phyloP scores from a whole-genome alignment of 2,888 invertebrate species.

The Clanis bilineata region DNA sequence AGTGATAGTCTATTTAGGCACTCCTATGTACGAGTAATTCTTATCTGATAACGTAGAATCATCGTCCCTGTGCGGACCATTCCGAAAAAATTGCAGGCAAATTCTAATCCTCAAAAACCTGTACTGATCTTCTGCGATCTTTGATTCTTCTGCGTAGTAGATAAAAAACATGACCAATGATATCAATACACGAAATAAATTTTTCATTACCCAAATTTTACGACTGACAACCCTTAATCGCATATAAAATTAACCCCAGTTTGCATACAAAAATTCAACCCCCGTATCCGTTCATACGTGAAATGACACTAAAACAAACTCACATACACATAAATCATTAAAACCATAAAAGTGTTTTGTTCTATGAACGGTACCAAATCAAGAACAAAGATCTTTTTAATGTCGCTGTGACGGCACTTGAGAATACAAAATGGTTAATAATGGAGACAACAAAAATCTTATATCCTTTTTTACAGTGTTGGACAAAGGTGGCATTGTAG shows the following conservation, averaged over 20 bases:
- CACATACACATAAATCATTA: slow-evolving; percentile 27
- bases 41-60: no score
- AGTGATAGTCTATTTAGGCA: no score
- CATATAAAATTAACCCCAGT: neutral
- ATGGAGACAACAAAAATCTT: neutral
- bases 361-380: slow-evolving; percentile 31
- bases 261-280: neutral
- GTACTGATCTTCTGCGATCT: no score
- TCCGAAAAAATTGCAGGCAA: no score
- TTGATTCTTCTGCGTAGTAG: no score
- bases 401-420: neutral
- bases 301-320: slow-evolving; percentile 7
- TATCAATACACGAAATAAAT: neutral
- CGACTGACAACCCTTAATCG: slow-evolving; percentile 8
- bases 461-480: neutral
- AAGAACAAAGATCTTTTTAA: neutral
- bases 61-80: no score
- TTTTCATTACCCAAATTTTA: neutral
- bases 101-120: no score
- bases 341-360: slow-evolving; percentile 26
- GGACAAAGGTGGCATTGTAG: neutral
- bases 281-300: slow-evolving; percentile 9
- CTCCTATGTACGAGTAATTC: no score
- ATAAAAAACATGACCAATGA: neutral
- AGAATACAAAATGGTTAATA: slow-evolving; percentile 13